These are phyloP conservation scores for Pogonomyrmex barbatus DNA, from an alignment of 1,140 invertebrate species.

Conservation along the genomic window DNA sequence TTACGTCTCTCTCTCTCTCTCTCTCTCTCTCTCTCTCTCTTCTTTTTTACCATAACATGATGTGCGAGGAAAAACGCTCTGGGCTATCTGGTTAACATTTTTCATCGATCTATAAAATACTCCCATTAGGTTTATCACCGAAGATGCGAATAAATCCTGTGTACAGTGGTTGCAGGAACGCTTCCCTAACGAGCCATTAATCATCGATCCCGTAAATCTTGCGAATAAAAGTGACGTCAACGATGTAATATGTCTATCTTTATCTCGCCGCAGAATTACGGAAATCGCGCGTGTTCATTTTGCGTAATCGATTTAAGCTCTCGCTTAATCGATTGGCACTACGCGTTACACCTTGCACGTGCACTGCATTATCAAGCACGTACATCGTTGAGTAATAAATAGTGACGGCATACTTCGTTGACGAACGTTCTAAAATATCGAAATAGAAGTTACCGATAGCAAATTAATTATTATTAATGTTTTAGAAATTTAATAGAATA, in stretches of 20 bases:
- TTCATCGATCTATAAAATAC: background rate
- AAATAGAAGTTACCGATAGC: background rate
- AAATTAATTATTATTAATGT: background rate
- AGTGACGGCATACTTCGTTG: background rate
- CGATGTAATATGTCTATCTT: background rate
- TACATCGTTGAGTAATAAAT: background rate
- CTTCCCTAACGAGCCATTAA: slow-evolving; percentile 12
- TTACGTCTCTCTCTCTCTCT: background rate
- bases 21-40: slow-evolving; percentile 2
- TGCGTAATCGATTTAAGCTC: background rate
- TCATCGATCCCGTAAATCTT: background rate
- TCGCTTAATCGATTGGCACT: background rate
- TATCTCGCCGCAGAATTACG: slow-evolving; percentile 1
- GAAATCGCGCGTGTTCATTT: background rate
- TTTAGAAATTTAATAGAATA: background rate
- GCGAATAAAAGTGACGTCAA: background rate
- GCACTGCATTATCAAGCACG: background rate
- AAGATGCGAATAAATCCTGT: slow-evolving; percentile 15
- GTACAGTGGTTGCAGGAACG: background rate
- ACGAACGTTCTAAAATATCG: background rate
- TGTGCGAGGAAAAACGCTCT: background rate
- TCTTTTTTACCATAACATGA: background rate
- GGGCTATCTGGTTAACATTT: background rate
- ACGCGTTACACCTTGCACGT: background rate
- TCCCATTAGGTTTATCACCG: background rate